phyloP scores from a whole-genome alignment of 2,888 invertebrate genomes.

The Mantis religiosa region DNA sequence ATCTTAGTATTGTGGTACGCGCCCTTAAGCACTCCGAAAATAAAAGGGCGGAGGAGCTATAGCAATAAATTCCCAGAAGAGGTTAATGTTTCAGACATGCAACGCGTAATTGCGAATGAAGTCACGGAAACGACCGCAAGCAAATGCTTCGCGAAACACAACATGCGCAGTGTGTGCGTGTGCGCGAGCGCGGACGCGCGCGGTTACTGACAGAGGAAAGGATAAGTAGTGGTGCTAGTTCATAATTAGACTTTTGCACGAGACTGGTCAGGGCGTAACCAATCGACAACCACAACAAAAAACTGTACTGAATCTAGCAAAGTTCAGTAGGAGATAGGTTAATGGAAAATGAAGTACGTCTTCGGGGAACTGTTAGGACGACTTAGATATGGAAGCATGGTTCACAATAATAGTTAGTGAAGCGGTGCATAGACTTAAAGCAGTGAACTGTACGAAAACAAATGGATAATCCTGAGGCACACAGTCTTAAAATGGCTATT shows the following conservation, averaged over 20 bases:
- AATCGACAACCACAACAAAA: background rate
- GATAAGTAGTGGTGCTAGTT: background rate
- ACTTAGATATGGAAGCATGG: background rate
- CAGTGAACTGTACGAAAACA: background rate
- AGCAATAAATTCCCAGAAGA: background rate
- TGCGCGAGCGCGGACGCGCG: too few relatives aligned
- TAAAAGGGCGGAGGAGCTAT: background rate
- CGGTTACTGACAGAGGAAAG: too few relatives aligned
- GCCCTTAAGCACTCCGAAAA: background rate
- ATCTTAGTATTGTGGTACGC: too few relatives aligned
- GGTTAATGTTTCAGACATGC: background rate
- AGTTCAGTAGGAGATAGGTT: background rate
- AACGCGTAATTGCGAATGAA: background rate
- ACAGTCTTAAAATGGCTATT: background rate
- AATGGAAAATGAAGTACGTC: background rate
- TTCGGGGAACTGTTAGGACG: background rate
- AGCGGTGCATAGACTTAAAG: too few relatives aligned
- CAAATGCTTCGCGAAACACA: background rate
- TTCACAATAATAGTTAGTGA: background rate
- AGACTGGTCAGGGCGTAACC: background rate
- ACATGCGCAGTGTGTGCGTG: background rate
- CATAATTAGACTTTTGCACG: background rate
- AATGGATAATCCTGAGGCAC: background rate
- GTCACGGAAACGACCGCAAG: background rate
- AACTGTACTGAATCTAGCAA: background rate